These are phyloP conservation scores for Chrysodeixis includens DNA, from an alignment of 2,888 invertebrate genomes.

Conservation along the genomic window DNA sequence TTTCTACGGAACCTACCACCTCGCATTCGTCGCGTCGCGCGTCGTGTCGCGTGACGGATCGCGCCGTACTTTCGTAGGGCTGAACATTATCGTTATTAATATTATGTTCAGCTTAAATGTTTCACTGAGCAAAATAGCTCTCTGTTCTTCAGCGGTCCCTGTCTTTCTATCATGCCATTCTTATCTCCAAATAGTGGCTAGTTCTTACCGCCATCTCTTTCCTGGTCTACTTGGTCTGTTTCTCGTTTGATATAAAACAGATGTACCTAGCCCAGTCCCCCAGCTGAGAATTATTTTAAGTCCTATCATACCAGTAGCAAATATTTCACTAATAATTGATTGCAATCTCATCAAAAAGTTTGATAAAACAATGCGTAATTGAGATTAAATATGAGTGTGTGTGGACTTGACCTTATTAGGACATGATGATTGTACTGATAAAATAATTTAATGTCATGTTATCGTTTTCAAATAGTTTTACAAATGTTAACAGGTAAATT, in stretches of 20 bases:
- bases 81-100: conserved; percentile 15
- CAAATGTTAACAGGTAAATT: background rate
- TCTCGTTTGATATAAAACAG: no score
- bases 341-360: background rate
- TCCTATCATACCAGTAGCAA: background rate
- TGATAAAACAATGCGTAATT: conserved; percentile 1
- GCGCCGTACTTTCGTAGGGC: conserved; percentile 41
- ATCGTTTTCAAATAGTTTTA: background rate
- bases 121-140: no score
- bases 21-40: conserved; percentile 60
- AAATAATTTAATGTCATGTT: background rate
- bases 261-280: no score
- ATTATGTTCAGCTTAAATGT: no score
- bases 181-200: no score
- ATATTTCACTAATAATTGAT: background rate
- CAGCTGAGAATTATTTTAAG: no score
- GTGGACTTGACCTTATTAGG: background rate
- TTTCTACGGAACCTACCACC: conserved; percentile 43
- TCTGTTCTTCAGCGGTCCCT: no score
- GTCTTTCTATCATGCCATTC: no score
- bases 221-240: no score
- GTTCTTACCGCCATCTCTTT: no score
- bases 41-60: conserved; percentile 59
- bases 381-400: background rate
- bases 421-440: background rate